These are phyloP conservation scores for Neodiprion lecontei DNA, from an alignment of 1,140 invertebrate genomes.

Conservation along the genomic window DNA sequence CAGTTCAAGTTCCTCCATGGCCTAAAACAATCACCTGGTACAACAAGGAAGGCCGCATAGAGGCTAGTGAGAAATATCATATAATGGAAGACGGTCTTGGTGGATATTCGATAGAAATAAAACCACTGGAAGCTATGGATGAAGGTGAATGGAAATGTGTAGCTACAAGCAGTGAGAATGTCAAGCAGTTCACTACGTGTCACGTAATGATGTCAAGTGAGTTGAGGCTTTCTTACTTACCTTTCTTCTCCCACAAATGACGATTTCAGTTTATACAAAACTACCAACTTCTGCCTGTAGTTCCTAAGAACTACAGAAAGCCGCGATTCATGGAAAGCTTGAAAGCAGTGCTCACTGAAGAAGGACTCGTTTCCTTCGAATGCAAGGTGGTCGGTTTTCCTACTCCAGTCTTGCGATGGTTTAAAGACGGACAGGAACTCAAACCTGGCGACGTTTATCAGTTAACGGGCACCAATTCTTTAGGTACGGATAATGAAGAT, in stretches of 20 bases:
- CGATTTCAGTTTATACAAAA: conserved; percentile 7
- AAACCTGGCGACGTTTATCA: conserved; percentile 93
- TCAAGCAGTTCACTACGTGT: conserved; percentile 75
- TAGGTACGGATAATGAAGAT: conserved; percentile 57
- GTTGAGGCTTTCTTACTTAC: conserved; percentile 28
- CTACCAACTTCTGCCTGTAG: conserved; percentile 57
- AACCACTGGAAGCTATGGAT: conserved; percentile 76
- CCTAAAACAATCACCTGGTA: conserved; percentile 82
- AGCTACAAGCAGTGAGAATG: conserved; percentile 74
- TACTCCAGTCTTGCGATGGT: conserved; percentile 85
- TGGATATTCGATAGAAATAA: conserved; percentile 77
- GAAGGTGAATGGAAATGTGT: conserved; percentile 91
- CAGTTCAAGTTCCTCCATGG: conserved; percentile 83
- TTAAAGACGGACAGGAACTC: conserved; percentile 89
- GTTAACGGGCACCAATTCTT: conserved; percentile 85
- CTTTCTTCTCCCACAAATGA: conserved; percentile 18
- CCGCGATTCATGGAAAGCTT: conserved; percentile 89
- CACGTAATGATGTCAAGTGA: conserved; percentile 76
- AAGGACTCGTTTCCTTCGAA: conserved; percentile 90
- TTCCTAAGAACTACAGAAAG: conserved; percentile 88
- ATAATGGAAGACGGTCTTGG: conserved; percentile 81
- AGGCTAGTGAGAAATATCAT: conserved; percentile 71
- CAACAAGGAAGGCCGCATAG: conserved; percentile 79
- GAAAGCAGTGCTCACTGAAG: conserved; percentile 86
- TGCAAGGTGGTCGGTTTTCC: conserved; percentile 92